Evolutionary conservation across 2,888 invertebrate genomes (phyloP).

Genomic region (Gonocerus acuteangulatus): DNA sequence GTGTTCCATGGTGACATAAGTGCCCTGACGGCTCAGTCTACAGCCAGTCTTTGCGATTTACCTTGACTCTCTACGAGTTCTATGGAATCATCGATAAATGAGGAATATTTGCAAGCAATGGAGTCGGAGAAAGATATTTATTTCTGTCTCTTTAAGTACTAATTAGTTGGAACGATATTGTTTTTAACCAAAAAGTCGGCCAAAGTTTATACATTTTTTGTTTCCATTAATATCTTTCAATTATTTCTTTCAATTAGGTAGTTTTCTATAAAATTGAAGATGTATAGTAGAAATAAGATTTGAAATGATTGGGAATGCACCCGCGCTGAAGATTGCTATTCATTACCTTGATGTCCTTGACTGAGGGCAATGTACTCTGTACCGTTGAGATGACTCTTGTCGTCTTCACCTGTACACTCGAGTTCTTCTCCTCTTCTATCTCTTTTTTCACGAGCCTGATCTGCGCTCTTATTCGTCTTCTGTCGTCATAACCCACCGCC

Average conservation of each 20-base stretch:
- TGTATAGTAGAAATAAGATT: no score
- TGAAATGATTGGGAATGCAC: no score
- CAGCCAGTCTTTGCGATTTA: no score
- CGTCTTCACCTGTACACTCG: constrained; percentile 1
- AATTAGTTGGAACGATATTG: not conserved
- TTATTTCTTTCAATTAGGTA: not conserved
- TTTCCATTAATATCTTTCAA: not conserved
- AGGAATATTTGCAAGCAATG: no score
- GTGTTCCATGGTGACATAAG: no score
- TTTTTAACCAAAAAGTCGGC: no score
- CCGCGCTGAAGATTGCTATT: no score
- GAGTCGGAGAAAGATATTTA: not conserved
- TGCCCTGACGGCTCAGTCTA: no score
- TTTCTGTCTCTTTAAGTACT: not conserved
- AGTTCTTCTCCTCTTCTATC: constrained; percentile 41
- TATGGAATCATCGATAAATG: no score
- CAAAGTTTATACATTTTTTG: not conserved
- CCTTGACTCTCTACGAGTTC: no score
- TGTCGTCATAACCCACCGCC: constrained; percentile 66
- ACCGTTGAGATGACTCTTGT: constrained; percentile 3
- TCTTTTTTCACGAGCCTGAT: constrained; percentile 63
- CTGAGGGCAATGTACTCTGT: constrained; percentile 8
- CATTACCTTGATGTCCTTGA: constrained; percentile 16
- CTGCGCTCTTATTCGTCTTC: constrained; percentile 67
- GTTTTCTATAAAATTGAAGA: no score